Evolutionary conservation across 2,797 vertebrate species (phyloP).

Genomic region (Brachyrhaphis roseni): DNA sequence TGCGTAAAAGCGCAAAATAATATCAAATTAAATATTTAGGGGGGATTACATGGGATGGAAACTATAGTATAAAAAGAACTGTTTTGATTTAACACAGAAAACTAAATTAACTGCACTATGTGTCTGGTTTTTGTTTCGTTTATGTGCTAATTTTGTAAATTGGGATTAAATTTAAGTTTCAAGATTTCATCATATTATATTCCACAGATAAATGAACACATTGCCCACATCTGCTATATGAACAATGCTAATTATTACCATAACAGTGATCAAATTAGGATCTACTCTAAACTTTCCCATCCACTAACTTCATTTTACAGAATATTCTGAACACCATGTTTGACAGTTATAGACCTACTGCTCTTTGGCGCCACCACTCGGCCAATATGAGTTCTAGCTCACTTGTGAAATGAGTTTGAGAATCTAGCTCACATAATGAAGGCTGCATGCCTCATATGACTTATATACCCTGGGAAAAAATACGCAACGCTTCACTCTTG

Average conservation of each 20-base stretch:
- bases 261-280: no score
- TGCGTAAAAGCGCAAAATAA: constrained; percentile 14
- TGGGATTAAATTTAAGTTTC: background rate
- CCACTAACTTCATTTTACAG: background rate
- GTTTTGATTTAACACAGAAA: background rate
- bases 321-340: background rate
- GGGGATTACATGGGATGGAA: background rate
- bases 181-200: background rate
- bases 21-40: background rate
- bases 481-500: background rate
- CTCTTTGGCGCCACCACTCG: constrained; percentile 37
- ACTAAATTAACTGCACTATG: background rate
- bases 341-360: background rate
- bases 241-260: background rate
- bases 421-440: background rate
- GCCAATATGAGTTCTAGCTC: background rate
- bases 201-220: background rate
- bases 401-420: no score
- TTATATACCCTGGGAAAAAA: no score
- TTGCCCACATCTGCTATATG: background rate
- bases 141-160: background rate
- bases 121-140: background rate
- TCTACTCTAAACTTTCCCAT: background rate
- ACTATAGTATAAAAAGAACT: background rate
- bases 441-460: background rate